Conservation (phyloP, 2,888 invertebrate genomes). For the Melieria picta region DNA sequence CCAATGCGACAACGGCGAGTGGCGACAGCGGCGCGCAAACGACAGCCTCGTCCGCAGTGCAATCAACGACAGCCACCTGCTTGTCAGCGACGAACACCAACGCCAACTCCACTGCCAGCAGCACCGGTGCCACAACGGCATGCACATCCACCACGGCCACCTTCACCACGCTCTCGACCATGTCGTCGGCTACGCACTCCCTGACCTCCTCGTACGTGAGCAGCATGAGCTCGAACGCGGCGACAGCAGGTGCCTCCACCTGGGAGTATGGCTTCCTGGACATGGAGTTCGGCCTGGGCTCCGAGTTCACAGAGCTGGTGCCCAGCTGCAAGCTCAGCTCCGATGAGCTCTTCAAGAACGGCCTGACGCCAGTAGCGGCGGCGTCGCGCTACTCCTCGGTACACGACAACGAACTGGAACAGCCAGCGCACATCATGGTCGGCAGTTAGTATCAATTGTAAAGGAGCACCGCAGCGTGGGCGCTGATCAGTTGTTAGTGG, state of each 20-base stretch:
- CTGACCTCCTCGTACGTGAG: conserved; percentile 62
- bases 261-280: conserved; percentile 66
- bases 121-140: conserved; percentile 23
- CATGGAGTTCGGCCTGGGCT: conserved; percentile 67
- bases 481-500: conserved; percentile 1
- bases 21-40: conserved; percentile 35
- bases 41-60: conserved; percentile 57
- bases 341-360: conserved; percentile 68
- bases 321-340: conserved; percentile 69
- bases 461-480: conserved; percentile 37
- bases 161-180: conserved; percentile 61
- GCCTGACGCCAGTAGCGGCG: conserved; percentile 60
- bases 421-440: conserved; percentile 70
- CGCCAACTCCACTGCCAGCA: conserved; percentile 33
- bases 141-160: conserved; percentile 57
- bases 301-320: conserved; percentile 68
- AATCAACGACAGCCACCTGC: conserved; percentile 37
- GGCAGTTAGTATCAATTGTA: conserved; percentile 68
- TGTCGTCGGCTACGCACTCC: conserved; percentile 62
- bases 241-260: conserved; percentile 56
- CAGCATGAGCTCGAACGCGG: conserved; percentile 52
- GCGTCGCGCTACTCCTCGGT: conserved; percentile 56
- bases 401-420: conserved; percentile 67
- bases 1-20: conserved; percentile 22
- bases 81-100: conserved; percentile 33